Percentiles rank a stretch among this genome's conserved stretches.
Evolutionary conservation across 2,113 vertebrate genomes (phyloP).

Genomic region (Ciconia boyciana): DNA sequence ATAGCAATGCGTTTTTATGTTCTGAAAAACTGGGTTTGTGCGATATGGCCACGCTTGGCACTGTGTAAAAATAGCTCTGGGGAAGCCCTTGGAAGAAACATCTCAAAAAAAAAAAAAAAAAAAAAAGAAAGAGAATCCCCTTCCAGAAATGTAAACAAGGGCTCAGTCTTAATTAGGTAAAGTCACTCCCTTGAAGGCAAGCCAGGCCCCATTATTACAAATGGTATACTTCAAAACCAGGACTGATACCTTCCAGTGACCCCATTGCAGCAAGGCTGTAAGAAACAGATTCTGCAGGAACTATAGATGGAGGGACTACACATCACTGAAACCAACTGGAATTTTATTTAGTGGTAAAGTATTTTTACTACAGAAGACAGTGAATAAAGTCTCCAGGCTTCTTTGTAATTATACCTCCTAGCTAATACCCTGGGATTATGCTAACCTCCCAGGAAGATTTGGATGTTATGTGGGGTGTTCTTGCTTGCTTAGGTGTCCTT

Average conservation of each 20-base stretch:
- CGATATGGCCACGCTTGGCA: neutral
- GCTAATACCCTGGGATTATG: neutral
- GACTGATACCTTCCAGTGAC: neutral
- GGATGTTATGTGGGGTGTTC: neutral
- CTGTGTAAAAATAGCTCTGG: neutral
- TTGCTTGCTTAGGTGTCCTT: neutral
- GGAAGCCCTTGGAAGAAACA: neutral
- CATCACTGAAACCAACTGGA: neutral
- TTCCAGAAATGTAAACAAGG: neutral
- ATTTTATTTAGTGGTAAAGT: neutral
- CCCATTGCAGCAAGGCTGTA: rapidly evolving
- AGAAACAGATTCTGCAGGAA: neutral
- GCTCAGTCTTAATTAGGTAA: neutral
- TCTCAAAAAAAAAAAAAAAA: no score
- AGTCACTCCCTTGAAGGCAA: neutral
- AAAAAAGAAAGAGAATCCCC: neutral
- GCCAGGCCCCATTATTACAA: neutral
- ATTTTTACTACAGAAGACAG: neutral
- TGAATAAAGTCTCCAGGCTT: neutral
- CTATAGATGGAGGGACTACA: neutral
- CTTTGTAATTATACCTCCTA: neutral
- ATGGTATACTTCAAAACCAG: neutral
- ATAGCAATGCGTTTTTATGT: neutral
- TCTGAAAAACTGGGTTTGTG: neutral
- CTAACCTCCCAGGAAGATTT: neutral